Conservation (phyloP, 2,113 vertebrate genomes). For the Willisornis vidua region DNA sequence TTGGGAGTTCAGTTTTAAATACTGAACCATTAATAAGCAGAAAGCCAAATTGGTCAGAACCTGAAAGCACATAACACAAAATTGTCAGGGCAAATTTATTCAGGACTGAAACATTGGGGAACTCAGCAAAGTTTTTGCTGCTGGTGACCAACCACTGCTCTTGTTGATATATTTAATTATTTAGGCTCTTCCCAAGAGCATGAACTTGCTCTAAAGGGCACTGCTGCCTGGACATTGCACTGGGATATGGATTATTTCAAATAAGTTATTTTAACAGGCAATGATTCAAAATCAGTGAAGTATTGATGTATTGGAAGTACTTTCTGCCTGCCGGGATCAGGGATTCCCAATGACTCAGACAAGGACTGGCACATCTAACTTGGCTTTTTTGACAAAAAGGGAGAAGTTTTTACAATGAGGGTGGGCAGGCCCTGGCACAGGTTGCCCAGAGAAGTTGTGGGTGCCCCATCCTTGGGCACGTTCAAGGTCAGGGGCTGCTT, state of each 20-base stretch:
- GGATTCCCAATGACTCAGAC: background rate
- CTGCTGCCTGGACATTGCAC: rapidly evolving
- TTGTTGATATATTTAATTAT: background rate
- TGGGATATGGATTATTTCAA: background rate
- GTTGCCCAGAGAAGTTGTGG: background rate
- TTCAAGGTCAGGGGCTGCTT: background rate
- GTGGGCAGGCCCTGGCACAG: background rate
- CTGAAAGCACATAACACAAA: background rate
- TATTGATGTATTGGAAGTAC: background rate
- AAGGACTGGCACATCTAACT: background rate
- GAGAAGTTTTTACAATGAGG: background rate
- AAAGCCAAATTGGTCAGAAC: conserved; percentile 34
- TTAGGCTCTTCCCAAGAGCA: background rate
- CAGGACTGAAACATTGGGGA: background rate
- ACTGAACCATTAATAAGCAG: conserved; percentile 40
- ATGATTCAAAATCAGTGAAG: background rate
- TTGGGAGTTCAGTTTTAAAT: conserved; percentile 45
- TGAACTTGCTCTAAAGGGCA: background rate
- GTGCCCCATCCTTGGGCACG: background rate
- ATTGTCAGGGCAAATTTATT: background rate
- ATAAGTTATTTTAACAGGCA: background rate
- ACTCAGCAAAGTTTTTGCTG: background rate
- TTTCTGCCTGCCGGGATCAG: background rate
- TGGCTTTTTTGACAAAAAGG: background rate
- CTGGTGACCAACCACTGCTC: background rate